phyloP scores from a whole-genome alignment of 1,140 invertebrate species.

The Pseudomyrmex gracilis region DNA sequence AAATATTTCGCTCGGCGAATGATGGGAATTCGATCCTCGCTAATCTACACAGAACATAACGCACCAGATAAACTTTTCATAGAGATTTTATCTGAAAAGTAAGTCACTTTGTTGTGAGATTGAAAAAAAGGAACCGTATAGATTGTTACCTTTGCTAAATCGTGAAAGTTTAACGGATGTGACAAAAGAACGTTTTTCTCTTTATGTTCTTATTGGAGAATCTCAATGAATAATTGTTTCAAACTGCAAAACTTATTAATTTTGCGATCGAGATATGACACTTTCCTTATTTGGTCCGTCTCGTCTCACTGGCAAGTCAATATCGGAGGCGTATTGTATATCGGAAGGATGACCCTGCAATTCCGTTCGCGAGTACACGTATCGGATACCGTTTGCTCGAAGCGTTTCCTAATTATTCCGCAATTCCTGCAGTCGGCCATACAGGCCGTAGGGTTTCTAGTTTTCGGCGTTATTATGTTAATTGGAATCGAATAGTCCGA shows the following conservation, averaged over 20 bases:
- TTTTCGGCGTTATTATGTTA: slow-evolving; percentile 68
- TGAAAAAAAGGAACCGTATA: no score
- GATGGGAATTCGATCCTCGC: slow-evolving; percentile 11
- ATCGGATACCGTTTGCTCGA: slow-evolving; percentile 14
- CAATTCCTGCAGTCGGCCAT: slow-evolving; percentile 33
- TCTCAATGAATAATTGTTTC: no score
- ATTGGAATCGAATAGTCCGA: slow-evolving; percentile 63
- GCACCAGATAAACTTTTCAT: neutral
- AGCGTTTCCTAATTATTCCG: slow-evolving; percentile 44
- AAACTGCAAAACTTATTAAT: no score
- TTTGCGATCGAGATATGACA: no score
- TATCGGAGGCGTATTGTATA: no score
- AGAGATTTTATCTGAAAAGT: slow-evolving; percentile 2
- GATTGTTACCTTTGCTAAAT: no score
- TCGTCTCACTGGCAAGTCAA: no score
- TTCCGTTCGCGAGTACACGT: neutral
- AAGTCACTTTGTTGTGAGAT: neutral
- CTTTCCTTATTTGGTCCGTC: no score
- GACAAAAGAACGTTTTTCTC: no score
- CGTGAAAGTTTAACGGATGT: no score
- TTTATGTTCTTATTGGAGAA: no score
- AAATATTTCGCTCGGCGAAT: slow-evolving; percentile 29
- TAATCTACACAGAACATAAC: neutral
- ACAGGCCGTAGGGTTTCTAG: slow-evolving; percentile 8
- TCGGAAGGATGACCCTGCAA: neutral